Percentiles rank a stretch among this genome's conserved stretches.
phyloP scores from a whole-genome alignment of 2,888 invertebrate species.

The Dynastes hyllus region DNA sequence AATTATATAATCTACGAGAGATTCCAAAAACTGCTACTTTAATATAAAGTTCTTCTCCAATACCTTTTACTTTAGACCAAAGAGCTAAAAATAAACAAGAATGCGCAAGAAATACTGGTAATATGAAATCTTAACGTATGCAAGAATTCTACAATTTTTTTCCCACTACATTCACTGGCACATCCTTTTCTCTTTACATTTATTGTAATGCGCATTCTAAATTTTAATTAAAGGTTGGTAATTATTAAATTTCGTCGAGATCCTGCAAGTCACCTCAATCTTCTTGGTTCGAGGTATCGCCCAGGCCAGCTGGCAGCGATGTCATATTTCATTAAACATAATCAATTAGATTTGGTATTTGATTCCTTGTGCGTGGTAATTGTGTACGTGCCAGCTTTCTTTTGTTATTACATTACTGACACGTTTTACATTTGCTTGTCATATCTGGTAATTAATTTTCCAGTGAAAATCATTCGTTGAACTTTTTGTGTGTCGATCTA shows the following conservation, averaged over 20 bases:
- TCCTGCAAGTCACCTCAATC: constrained; percentile 50
- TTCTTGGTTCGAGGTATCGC: constrained; percentile 47
- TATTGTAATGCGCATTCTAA: too few species aligned
- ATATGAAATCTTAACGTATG: too few species aligned
- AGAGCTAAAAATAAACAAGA: too few species aligned
- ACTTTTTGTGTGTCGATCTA: background rate
- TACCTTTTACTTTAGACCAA: too few species aligned
- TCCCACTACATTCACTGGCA: too few species aligned
- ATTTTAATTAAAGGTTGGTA: background rate
- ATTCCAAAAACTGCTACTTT: too few species aligned
- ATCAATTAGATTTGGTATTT: constrained; percentile 58
- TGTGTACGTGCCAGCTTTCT: constrained; percentile 35
- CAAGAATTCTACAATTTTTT: too few species aligned
- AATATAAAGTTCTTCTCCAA: too few species aligned
- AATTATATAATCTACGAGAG: too few species aligned
- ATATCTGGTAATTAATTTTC: constrained; percentile 26
- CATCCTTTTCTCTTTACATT: too few species aligned
- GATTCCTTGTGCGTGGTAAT: constrained; percentile 50
- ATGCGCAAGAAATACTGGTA: too few species aligned
- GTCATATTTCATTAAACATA: constrained; percentile 56
- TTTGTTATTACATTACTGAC: constrained; percentile 23
- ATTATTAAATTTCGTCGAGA: constrained; percentile 40
- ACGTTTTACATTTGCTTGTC: constrained; percentile 33
- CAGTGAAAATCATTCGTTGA: background rate
- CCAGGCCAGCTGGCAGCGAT: constrained; percentile 43